Percentiles rank a stretch among this genome's conserved stretches.
phyloP scores from a whole-genome alignment of 2,888 invertebrate species.

The Camptogramma bilineatum region DNA sequence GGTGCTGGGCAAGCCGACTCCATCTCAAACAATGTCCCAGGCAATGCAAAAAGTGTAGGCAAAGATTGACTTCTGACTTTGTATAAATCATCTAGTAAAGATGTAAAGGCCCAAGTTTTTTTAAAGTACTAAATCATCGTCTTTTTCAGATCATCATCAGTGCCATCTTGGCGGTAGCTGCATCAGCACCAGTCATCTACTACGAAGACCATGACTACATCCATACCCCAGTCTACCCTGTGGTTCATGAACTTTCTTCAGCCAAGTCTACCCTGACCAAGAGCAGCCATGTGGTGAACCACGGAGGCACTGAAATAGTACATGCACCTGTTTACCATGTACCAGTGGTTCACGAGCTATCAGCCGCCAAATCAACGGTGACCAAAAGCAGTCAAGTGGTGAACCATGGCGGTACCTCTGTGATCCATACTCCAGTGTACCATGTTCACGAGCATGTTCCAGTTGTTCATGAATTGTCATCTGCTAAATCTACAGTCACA shows the following conservation, averaged over 20 bases:
- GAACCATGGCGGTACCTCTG: constrained; percentile 57
- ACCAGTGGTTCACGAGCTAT: constrained; percentile 38
- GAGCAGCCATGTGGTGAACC: constrained; percentile 68
- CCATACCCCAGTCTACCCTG: constrained; percentile 56
- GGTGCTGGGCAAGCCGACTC: too few species aligned
- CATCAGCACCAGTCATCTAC: constrained; percentile 61
- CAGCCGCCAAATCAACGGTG: constrained; percentile 43
- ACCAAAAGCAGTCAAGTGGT: constrained; percentile 65
- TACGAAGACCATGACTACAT: constrained; percentile 55
- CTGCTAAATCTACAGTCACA: constrained; percentile 26
- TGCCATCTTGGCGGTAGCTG: constrained; percentile 57
- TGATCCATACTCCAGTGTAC: constrained; percentile 47
- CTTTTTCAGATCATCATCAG: constrained; percentile 49
- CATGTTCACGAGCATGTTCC: too few species aligned
- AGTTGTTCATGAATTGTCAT: too few species aligned
- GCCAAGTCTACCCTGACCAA: constrained; percentile 44
- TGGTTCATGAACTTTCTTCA: constrained; percentile 46
- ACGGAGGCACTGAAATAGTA: constrained; percentile 54
- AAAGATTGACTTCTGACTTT: too few species aligned
- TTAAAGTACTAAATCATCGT: too few species aligned
- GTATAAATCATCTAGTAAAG: too few species aligned
- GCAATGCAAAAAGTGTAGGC: too few species aligned
- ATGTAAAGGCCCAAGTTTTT: too few species aligned
- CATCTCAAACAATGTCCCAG: too few species aligned
- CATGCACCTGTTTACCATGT: constrained; percentile 47